Base-by-base conservation (phyloP, 1,140 invertebrate genomes). In the Oncopodura yosiiana region DNA sequence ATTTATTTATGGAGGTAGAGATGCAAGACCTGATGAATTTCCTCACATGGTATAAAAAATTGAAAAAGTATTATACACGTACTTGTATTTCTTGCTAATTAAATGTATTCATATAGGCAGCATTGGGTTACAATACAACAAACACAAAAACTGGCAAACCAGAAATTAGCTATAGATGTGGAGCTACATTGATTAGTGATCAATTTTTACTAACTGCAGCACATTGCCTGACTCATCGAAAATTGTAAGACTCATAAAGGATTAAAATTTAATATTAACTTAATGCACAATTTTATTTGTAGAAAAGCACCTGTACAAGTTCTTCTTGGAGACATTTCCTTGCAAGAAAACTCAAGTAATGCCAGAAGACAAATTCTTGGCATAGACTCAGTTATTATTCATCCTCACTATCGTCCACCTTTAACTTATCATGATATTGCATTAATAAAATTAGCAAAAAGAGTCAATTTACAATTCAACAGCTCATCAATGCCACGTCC, bases 1-100 rank as follows among this genome's bases (percentile, higher is more conserved):
- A n/a, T 57, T 63, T 21, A 60, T 63, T 30, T 32, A 36, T 12
- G 58, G 54, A 14, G 61, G 61, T 4, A 44, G 57, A 53, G 50
- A 44, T 26, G 51, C 54, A 6, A 9, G 32, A 9, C 30, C 36
- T 9, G 56, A 39, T 24, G 60, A 56, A 38, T 63, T 26, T 30
- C 51, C 57, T 41, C 50, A 53, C 42, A 54, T 39, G 14, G 55
- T 55, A 27, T n/a, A n/a, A n/a, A n/a, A n/a, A n/a, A n/a, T n/a
- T n/a, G n/a, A n/a, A n/a, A n/a, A n/a, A n/a, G n/a, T n/a, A n/a
- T n/a, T n/a, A n/a, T n/a, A n/a, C n/a, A n/a, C n/a, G n/a, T n/a
- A n/a, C n/a, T n/a, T n/a, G n/a, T n/a, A n/a, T n/a, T n/a, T n/a
- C n/a, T n/a, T n/a, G n/a, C n/a, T n/a, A n/a, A n/a, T n/a, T n/a